Conservation (phyloP, 2,113 vertebrate species). For the Heterochromis multidens region DNA sequence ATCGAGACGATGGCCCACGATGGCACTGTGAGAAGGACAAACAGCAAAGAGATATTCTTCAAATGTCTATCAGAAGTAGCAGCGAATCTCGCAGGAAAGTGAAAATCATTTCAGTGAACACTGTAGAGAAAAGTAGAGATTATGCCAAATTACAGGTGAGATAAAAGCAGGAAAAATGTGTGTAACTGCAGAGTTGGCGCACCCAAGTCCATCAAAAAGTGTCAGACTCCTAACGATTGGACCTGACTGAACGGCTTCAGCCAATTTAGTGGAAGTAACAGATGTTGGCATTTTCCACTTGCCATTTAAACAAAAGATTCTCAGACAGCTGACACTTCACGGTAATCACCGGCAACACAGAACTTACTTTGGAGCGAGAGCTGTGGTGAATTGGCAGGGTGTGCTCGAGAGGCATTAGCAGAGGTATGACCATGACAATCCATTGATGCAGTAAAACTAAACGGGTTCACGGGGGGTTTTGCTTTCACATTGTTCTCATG, state of each 20-base stretch:
- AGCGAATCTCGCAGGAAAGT: not conserved
- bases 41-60: not conserved
- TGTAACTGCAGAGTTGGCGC: not conserved
- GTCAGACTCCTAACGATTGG: conserved; percentile 51
- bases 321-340: conserved; percentile 44
- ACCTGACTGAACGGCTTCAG: conserved; percentile 20
- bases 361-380: not conserved
- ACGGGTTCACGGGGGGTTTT: not conserved
- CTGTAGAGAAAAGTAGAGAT: not conserved
- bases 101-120: not conserved
- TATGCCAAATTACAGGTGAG: conserved; percentile 18
- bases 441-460: not conserved
- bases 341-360: conserved; percentile 16
- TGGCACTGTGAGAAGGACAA: conserved; percentile 82
- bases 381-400: conserved; percentile 6
- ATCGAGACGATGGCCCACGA: conserved; percentile 98
- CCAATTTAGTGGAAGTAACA: conserved; percentile 68
- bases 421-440: conserved; percentile 3
- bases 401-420: not conserved
- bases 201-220: conserved; percentile 27
- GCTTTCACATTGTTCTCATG: not conserved
- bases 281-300: conserved; percentile 61
- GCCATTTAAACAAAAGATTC: conserved; percentile 47
- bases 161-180: conserved; percentile 15
- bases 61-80: not conserved